Base-by-base conservation (phyloP, 2,113 vertebrate species). In the Pomatorhinus ruficollis region DNA sequence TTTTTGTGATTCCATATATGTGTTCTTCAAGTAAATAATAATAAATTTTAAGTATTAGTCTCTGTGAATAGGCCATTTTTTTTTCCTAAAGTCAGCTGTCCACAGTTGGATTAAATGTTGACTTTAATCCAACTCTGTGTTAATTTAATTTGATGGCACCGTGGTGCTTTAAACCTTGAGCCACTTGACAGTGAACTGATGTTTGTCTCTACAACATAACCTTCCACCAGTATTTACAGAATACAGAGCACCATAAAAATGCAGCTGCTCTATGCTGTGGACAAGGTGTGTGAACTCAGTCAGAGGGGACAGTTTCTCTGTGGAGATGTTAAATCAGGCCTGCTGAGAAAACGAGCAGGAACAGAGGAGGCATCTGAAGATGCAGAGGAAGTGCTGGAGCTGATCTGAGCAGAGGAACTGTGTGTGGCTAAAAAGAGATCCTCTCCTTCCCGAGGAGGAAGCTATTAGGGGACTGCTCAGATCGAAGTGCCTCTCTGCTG, bases 361-460 rank as follows among this genome's bases (percentile, higher is more conserved):
- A 10, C 30, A 30, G 70, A 71, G 89, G 63, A 86, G 63, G 76
- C 27, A 27, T 47, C 54, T 91, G 75, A 80, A 86, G 82, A 63
- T 84, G 75, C 84, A 92, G 95, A 88, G 90, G 90, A 95, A 95
- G 86, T 86, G 76, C 93, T 87, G 93, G 86, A 95, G 64, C 76
- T 86, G 54, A 66, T 89, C 76, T 10, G 44, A 92, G 92, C 91
- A 79, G 82, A 79, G 91, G 82, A 94, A 4, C 82, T 86, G 87
- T 44, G 66, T 53, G 52, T 93, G 70, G 42, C 89, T 94, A 89
- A 96, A 94, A 94, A 87, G 89, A 72, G 91, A 52, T 64, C 39
- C 61, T 93, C 70, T 79, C 31, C 71, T 89, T 93, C 40, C 84
- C 53, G 13, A 87, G 64, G 63, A 61, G 74, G 78, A 93, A 93